Conservation (phyloP, 2,888 invertebrate genomes). For the Blastobasis lacticolella region DNA sequence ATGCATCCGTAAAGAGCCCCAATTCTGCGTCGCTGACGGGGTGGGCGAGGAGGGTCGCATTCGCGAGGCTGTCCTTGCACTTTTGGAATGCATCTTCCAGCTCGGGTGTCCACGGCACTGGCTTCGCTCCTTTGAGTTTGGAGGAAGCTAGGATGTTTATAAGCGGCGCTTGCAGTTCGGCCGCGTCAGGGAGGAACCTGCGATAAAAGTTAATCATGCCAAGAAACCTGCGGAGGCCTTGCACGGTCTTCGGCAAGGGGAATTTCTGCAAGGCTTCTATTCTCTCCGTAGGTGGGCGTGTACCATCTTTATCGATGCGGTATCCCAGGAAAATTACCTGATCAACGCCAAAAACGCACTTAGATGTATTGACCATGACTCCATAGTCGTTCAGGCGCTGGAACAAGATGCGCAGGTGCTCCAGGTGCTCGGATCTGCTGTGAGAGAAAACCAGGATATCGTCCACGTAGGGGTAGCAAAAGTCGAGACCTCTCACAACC, state of each 20-base stretch:
- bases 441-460: conserved; percentile 2
- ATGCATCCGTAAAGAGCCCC: conserved; percentile 11
- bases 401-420: background rate
- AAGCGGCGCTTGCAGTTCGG: conserved; percentile 8
- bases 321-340: no score
- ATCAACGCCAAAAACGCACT: no score
- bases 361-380: no score
- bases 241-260: no score
- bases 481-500: background rate
- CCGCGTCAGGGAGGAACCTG: conserved; percentile 8
- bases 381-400: background rate
- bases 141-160: conserved; percentile 1
- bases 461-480: conserved; percentile 1
- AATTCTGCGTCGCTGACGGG: background rate
- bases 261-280: no score
- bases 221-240: no score
- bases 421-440: background rate
- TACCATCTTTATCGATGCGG: no score
- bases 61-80: background rate
- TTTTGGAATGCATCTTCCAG: background rate
- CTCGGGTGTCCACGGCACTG: conserved; percentile 4
- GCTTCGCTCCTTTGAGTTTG: conserved; percentile 1
- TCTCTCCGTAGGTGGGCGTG: no score
- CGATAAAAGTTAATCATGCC: no score
- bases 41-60: conserved; percentile 1